Base-by-base conservation (phyloP, 1,140 invertebrate genomes). In the Aphis craccivora region DNA sequence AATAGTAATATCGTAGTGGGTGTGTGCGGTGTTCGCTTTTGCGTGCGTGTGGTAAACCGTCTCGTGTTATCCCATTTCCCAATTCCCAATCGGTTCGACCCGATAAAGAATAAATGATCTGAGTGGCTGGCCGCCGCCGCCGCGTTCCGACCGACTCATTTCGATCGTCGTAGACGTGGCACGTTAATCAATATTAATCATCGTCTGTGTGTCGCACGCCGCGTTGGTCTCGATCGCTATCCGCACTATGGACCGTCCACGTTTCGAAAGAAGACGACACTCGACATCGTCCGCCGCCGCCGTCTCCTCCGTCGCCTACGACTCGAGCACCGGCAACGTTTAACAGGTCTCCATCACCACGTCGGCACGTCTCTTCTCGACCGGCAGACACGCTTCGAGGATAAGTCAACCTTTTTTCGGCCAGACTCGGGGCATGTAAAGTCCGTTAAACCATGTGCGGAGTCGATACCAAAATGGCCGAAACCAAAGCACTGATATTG, bases 401-500 rank as follows among this genome's bases (percentile, higher is more conserved):
- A n/a, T 18, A 5, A 76, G 60, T 35, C 30, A 6, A 67, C n/a
- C 60, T 11, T n/a, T 18, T 30, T 30, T 4, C 30, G 60, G 30
- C 30, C 0, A 25, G 43, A 45, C 40, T n/a, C 9, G 23, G 25
- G 84, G 14, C 84, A 43, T 30, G 43, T 18, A 18, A 40, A 86
- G 22, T 23, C 37, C 5, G 81, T 40, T 18, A 9, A 45, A 6
- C 40, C 5, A 90, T 90, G 89, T 60, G 89, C 6, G 51, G 51
- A 20, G 90, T 43, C 22, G 89, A 81, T 5, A 91, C 53, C 40
- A n/a, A 76, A 48, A 94, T 88, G 90, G 84, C 83, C 0, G 60
- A 86, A 94, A 98, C 99, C 97, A 97, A 99, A 95, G 99, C 99
- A 30, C 95, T 99, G 45, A 99, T 99, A 95, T 96, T 99, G 84